These are phyloP conservation scores for Tetramorium parvispinum DNA, from an alignment of 1,140 invertebrate genomes.

Conservation along the genomic window DNA sequence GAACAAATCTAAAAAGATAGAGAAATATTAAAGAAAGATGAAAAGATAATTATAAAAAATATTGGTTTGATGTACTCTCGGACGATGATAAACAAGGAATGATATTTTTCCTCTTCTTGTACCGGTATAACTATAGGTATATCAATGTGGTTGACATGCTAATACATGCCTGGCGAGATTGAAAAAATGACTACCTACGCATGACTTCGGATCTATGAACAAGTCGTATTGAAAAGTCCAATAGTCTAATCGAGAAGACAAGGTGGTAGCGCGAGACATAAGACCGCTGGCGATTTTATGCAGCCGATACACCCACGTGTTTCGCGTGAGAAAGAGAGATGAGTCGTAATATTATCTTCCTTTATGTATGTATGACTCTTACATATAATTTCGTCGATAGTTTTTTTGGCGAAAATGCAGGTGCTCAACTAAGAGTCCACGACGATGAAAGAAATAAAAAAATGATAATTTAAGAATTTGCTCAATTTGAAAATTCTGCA, in stretches of 20 bases:
- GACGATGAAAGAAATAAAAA: background rate
- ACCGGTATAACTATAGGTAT: background rate
- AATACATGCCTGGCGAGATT: background rate
- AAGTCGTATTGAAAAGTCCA: constrained; percentile 22
- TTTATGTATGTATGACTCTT: background rate
- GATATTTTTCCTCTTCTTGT: background rate
- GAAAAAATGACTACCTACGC: constrained; percentile 23
- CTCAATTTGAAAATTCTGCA: background rate
- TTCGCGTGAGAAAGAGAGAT: background rate
- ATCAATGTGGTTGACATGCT: background rate
- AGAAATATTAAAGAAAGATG: background rate
- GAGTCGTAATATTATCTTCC: constrained; percentile 28
- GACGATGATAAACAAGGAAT: background rate
- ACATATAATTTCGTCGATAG: background rate
- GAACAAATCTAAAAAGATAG: too few relatives aligned
- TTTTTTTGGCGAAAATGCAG: background rate
- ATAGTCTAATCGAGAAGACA: constrained; percentile 24
- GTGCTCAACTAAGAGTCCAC: background rate
- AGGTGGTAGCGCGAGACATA: constrained; percentile 15
- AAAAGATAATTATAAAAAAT: too few relatives aligned
- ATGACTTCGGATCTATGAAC: background rate
- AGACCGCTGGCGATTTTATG: constrained; percentile 33
- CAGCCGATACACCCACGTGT: constrained; percentile 23
- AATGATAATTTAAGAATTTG: background rate
- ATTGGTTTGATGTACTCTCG: too few relatives aligned